Evolutionary conservation across 2,113 vertebrate genomes (phyloP), one percentile per base, ranked within the genome.

Genomic region (Silurus asotus): DNA sequence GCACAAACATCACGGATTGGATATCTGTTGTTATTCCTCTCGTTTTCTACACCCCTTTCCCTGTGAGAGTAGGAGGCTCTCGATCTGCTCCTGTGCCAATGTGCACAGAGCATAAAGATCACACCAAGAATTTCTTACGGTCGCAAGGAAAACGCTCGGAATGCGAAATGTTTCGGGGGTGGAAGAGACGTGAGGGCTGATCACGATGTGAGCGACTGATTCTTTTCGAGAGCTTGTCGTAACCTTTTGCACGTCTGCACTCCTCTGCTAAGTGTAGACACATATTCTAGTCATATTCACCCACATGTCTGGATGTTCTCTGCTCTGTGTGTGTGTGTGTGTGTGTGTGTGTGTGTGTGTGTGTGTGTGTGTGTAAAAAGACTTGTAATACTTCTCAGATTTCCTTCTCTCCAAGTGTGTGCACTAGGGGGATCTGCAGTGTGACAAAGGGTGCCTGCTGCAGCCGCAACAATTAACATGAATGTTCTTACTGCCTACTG

Each of bases 401-500:
- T 59, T 80, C 59, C 6, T 58, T 76, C 74, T 82, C 28, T 75
- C 83, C n/a, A 61, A 28, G 85, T 74, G 85, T 17, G 75, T 70
- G 83, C 75, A 79, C 49, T 75, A 72, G 87, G 84, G 86, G 84
- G 85, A 86, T 88, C 90, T 88, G 87, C 85, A 82, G 49, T 90
- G 91, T 90, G 85, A 86, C 85, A 62, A 62, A 23, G 84, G 86
- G 83, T 69, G 83, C 65, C 74, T 90, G 89, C 87, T 90, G 87
- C 92, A 91, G 91, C 93, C 93, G 93, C 93, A 94, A 91, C 92
- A 92, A 94, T 94, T 94, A 94, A 91, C 94, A 95, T 94, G 92
- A 84, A 89, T 89, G 20, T 48, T 76, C 91, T 91, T 85, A 89
- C 90, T 87, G 61, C 15, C 4, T 49, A 85, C 90, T 80, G 86